Conservation (phyloP, 2,888 invertebrate genomes). For the Augiades crinisus region DNA sequence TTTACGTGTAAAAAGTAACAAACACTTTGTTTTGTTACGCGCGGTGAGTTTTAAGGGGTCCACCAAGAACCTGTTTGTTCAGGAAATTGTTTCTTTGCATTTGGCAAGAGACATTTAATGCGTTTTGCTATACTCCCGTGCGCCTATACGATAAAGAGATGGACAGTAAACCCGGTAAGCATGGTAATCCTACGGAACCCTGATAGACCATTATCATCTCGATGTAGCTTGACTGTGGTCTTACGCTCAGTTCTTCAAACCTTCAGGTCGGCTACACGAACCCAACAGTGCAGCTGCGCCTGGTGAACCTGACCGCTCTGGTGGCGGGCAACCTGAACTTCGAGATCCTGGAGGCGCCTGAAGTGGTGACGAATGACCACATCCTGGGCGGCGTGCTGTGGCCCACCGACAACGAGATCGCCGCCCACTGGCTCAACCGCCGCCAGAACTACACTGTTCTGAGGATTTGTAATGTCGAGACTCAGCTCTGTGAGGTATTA, state of each 20-base stretch:
- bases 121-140: too few species aligned
- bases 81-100: too few species aligned
- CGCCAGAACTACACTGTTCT: constrained; percentile 87
- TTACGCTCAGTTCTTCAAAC: neutral
- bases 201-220: too few species aligned
- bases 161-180: too few species aligned
- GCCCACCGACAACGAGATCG: constrained; percentile 84
- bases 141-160: too few species aligned
- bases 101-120: too few species aligned
- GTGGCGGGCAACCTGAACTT: constrained; percentile 43
- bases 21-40: too few species aligned
- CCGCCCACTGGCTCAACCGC: constrained; percentile 91
- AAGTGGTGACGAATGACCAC: constrained; percentile 80
- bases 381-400: constrained; percentile 87
- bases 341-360: constrained; percentile 69
- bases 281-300: constrained; percentile 85
- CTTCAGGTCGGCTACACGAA: constrained; percentile 85
- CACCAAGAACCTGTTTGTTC: too few species aligned
- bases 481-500: constrained; percentile 53
- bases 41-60: too few species aligned
- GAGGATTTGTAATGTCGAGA: constrained; percentile 78
- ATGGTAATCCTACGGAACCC: too few species aligned
- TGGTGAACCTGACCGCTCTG: constrained; percentile 76
- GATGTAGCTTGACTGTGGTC: too few species aligned
- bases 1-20: too few species aligned